phyloP scores from a whole-genome alignment of 2,888 invertebrate species.

The Blastobasis adustella region DNA sequence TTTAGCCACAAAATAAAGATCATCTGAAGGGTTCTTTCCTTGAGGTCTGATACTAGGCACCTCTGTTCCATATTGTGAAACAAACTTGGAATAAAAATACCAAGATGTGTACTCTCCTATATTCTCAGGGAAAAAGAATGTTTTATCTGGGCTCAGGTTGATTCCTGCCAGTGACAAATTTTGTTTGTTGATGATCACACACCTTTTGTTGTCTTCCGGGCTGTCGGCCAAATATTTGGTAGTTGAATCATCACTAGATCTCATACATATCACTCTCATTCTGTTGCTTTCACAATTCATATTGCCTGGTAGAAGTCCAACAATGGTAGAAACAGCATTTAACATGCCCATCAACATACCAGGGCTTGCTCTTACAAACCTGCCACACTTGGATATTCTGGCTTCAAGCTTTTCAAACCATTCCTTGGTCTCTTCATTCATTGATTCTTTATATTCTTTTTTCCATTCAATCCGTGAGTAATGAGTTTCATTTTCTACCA shows the following conservation, averaged over 20 bases:
- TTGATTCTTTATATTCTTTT: background rate
- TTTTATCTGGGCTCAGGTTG: conserved; percentile 6
- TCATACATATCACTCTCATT: background rate
- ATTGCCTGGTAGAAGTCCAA: background rate
- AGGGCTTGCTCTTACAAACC: background rate
- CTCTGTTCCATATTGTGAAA: conserved; percentile 8
- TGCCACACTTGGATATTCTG: background rate
- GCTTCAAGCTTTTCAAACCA: background rate
- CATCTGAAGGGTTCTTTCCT: conserved; percentile 8
- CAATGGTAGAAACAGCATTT: background rate
- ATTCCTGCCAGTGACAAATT: background rate
- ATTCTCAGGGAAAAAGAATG: conserved; percentile 3
- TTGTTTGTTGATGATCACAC: background rate
- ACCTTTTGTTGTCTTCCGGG: too few relatives aligned
- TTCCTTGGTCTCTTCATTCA: conserved; percentile 1
- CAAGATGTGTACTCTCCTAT: conserved; percentile 7
- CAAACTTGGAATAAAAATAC: conserved; percentile 6
- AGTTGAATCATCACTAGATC: background rate
- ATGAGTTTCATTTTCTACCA: background rate
- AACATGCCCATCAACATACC: background rate
- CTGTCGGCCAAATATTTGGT: background rate
- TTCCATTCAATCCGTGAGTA: background rate
- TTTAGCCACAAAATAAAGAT: too few relatives aligned
- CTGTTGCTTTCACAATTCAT: too few relatives aligned
- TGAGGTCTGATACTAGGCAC: conserved; percentile 6